Evolutionary conservation across 2,888 invertebrate species (phyloP).

Genomic region (Onchidella celtica): DNA sequence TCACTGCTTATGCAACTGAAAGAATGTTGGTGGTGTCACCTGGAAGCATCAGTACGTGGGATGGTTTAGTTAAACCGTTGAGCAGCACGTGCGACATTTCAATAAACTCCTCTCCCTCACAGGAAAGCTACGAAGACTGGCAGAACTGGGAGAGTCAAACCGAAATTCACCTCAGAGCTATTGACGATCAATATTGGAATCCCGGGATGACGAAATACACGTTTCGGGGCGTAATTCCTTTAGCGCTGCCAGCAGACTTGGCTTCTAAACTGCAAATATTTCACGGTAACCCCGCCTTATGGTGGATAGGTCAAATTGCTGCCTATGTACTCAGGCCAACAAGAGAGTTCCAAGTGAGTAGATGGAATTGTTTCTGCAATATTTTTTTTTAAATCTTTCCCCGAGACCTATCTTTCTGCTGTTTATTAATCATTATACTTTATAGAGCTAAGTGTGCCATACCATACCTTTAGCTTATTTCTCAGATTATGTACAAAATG

Average conservation of each 20-base stretch:
- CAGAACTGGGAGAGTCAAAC: neutral
- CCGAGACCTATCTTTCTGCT: no score
- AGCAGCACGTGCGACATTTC: neutral
- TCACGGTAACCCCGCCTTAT: conserved; percentile 26
- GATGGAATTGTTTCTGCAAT: no score
- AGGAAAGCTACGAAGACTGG: neutral
- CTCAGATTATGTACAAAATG: no score
- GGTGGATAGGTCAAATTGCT: conserved; percentile 29
- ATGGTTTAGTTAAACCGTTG: neutral
- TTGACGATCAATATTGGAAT: neutral
- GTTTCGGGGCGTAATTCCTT: neutral
- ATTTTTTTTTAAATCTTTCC: no score
- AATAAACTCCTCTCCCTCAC: no score
- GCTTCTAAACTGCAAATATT: neutral
- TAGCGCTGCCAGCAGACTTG: conserved; percentile 15
- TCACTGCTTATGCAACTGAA: conserved; percentile 12
- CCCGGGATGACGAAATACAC: no score
- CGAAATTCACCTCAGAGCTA: neutral
- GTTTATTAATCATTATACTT: no score
- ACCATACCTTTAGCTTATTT: no score
- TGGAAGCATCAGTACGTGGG: neutral
- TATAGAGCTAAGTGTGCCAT: no score
- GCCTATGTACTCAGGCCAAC: conserved; percentile 2
- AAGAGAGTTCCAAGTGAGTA: neutral
- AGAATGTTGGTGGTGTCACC: neutral